phyloP scores from a whole-genome alignment of 2,888 invertebrate species.

The Gerris lacustris region DNA sequence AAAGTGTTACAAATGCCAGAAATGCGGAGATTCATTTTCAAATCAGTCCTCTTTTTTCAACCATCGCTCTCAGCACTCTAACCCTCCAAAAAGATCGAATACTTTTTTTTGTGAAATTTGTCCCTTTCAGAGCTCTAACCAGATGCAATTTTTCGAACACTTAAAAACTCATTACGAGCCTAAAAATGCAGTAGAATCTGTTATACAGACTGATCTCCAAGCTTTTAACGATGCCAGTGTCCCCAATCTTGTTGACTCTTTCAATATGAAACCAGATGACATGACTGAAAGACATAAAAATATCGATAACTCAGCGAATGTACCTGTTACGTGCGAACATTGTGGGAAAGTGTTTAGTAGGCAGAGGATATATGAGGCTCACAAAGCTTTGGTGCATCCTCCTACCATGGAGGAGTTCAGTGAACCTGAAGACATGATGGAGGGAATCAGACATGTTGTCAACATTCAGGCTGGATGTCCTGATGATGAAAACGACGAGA shows the following conservation, averaged over 20 bases:
- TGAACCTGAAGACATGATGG: slow-evolving; percentile 75
- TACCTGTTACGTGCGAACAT: slow-evolving; percentile 24
- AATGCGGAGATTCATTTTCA: slow-evolving; percentile 40
- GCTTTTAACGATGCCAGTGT: slow-evolving; percentile 9
- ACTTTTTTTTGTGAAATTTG: slow-evolving; percentile 65
- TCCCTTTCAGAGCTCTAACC: slow-evolving; percentile 58
- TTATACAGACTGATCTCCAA: slow-evolving; percentile 6
- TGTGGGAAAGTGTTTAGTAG: slow-evolving; percentile 48
- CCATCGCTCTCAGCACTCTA: slow-evolving; percentile 31
- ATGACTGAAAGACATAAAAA: not conserved
- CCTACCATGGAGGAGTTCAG: slow-evolving; percentile 62
- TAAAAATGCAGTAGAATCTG: slow-evolving; percentile 13
- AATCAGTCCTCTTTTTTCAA: slow-evolving; percentile 35
- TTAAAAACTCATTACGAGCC: slow-evolving; percentile 66
- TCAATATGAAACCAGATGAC: slow-evolving; percentile 14
- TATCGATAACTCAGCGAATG: not conserved
- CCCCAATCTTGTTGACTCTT: slow-evolving; percentile 18
- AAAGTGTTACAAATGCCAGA: slow-evolving; percentile 36
- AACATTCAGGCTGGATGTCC: slow-evolving; percentile 32
- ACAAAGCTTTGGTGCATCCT: slow-evolving; percentile 47
- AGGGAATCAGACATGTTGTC: slow-evolving; percentile 67
- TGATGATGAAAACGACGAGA: slow-evolving; percentile 33
- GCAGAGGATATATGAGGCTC: slow-evolving; percentile 50
- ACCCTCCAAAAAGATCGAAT: slow-evolving; percentile 30
- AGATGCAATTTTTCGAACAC: slow-evolving; percentile 74